phyloP scores from a whole-genome alignment of 64 coral and sea anemone species.

The Acropora tenuis region DNA sequence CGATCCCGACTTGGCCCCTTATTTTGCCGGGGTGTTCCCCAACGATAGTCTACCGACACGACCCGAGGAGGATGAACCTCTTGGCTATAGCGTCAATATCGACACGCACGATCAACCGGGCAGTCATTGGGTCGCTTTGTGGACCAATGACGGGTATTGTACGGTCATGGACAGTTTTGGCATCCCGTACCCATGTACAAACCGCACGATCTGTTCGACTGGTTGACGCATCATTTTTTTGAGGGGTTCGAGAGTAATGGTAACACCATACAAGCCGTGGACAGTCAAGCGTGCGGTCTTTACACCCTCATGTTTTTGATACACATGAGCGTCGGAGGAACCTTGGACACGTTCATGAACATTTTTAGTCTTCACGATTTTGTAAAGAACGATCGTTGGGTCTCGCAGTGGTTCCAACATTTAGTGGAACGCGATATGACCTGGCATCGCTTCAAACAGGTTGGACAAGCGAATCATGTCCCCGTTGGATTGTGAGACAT shows the following conservation, averaged over 20 bases:
- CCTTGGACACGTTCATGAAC: too few species aligned
- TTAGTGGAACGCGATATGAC: too few species aligned
- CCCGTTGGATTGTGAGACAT: too few species aligned
- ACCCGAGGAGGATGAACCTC: background rate
- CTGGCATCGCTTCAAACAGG: too few species aligned
- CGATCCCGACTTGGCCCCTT: background rate
- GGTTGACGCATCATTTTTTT: constrained; percentile 15
- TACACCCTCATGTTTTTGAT: background rate
- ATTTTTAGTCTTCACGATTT: too few species aligned
- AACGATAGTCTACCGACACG: background rate
- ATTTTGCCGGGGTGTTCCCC: constrained; percentile 2
- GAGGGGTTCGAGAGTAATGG: background rate
- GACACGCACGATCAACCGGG: constrained; percentile 4
- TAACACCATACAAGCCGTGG: background rate
- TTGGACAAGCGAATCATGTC: too few species aligned
- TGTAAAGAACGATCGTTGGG: too few species aligned
- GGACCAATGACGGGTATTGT: constrained; percentile 22
- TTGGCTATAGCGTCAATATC: constrained; percentile 35
- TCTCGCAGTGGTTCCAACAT: background rate
- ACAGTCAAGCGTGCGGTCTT: constrained; percentile 24
- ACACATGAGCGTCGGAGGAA: too few species aligned
- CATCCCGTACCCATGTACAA: background rate
- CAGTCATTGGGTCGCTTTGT: constrained; percentile 33
- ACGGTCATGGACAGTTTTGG: constrained; percentile 52
- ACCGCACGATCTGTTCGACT: background rate